Evolutionary conservation across 2,888 invertebrate species (phyloP), one percentile per base, ranked within the genome.

Genomic region (Spatulosminthurus flaviceps): DNA sequence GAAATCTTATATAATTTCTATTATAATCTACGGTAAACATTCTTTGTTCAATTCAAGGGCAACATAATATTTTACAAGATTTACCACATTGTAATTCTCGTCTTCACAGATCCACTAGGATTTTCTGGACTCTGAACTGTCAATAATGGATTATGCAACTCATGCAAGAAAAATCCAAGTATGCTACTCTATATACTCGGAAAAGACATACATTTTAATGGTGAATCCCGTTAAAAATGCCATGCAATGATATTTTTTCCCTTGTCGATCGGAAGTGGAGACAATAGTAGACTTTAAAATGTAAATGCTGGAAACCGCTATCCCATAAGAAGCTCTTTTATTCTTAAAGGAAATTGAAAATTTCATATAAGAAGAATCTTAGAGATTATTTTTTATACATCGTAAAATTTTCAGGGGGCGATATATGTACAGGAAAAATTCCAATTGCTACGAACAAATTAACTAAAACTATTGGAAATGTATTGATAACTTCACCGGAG

Each of bases 1-100:
- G 16, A 51, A 51, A 51, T 51, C 51, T 51, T 51, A 51, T 51
- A 51, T 51, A 51, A 51, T 51, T 51, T 51, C 19, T 51, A 51
- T 34, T 34, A 51, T 51, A 16, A 2, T 16, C 16, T 51, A 51
- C 51, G 5, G 51, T 51, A 51, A 51, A 51, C 51, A 51, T 51
- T 51, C 51, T 51, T 51, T 51, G 51, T 51, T 13, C 5, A 2
- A 51, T 16, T 51, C 51, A 51, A 51, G 51, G 51, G 16, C 51
- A 51, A 9, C 4, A 34, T 34, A 51, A 51, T 51, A 51, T 51
- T 51, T 51, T 51, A 51, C 51, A n/a, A 4, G 34, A 4, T 51
- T 16, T 2, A 51, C 51, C 51, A 51, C 19, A 51, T 11, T 51
- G n/a, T n/a, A 2, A n/a, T 51, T 19, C 16, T 51, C 51, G 5